phyloP scores from a whole-genome alignment of 2,888 invertebrate genomes.

The Dryadula phaetusa region DNA sequence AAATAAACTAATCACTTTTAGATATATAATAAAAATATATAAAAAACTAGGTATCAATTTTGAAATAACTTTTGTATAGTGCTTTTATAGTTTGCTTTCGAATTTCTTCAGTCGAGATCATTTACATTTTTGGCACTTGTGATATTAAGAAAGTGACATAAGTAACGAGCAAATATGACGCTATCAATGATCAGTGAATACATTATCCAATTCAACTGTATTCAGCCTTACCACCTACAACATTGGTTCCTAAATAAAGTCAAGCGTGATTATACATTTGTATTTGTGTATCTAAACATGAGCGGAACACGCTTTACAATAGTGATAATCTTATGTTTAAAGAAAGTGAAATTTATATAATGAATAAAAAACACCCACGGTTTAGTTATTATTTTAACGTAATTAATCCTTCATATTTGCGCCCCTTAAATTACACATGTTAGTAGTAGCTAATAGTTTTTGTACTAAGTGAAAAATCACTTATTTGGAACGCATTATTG shows the following conservation, averaged over 20 bases:
- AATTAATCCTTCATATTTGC: conserved; percentile 15
- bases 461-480: not conserved
- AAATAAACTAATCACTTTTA: too few relatives aligned
- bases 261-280: conserved; percentile 3
- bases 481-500: not conserved
- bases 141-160: conserved; percentile 44
- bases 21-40: too few relatives aligned
- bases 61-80: not conserved
- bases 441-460: conserved; percentile 8
- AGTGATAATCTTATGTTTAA: conserved; percentile 16
- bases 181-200: conserved; percentile 27
- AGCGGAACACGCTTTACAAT: conserved; percentile 14
- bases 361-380: conserved; percentile 12
- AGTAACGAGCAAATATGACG: conserved; percentile 37
- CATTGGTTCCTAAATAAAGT: not conserved
- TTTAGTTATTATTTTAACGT: conserved; percentile 5
- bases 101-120: conserved; percentile 31
- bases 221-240: not conserved
- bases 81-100: conserved; percentile 25
- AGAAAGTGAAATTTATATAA: conserved; percentile 30
- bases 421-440: not conserved
- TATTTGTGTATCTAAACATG: conserved; percentile 15
- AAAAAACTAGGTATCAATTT: not conserved
- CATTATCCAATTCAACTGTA: not conserved
- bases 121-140: conserved; percentile 35